phyloP scores from a whole-genome alignment of 1,140 invertebrate species.

The Lucilia sericata region DNA sequence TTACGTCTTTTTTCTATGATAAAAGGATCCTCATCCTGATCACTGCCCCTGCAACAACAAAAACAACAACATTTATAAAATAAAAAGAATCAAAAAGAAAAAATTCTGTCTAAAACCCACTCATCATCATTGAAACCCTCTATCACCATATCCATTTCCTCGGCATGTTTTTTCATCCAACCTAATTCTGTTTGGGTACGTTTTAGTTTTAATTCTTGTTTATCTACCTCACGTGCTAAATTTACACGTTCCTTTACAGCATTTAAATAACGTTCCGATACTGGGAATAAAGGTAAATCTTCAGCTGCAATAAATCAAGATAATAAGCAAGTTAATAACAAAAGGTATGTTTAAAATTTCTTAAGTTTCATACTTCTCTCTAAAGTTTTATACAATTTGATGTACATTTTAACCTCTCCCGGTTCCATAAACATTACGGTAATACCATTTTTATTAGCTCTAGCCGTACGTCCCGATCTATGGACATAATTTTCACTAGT shows the following conservation, averaged over 20 bases:
- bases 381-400: slow-evolving; percentile 84
- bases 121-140: slow-evolving; percentile 73
- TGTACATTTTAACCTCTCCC: slow-evolving; percentile 83
- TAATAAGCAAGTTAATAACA: neutral
- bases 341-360: neutral
- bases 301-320: slow-evolving; percentile 71
- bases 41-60: slow-evolving; percentile 55
- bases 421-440: slow-evolving; percentile 94
- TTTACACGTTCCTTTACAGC: slow-evolving; percentile 79
- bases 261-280: slow-evolving; percentile 77
- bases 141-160: slow-evolving; percentile 89
- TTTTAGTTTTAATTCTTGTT: slow-evolving; percentile 76
- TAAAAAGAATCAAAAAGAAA: neutral
- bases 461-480: slow-evolving; percentile 94
- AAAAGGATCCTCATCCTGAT: slow-evolving; percentile 63
- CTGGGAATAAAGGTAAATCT: slow-evolving; percentile 85
- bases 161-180: slow-evolving; percentile 86
- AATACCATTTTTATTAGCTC: slow-evolving; percentile 88
- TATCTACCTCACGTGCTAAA: slow-evolving; percentile 84
- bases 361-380: slow-evolving; percentile 76
- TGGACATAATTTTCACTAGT: slow-evolving; percentile 97
- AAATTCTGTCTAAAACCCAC: slow-evolving; percentile 47
- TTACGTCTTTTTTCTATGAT: slow-evolving; percentile 59
- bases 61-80: neutral
- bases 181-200: slow-evolving; percentile 78